Percentiles rank a stretch among this genome's conserved stretches.
These are phyloP conservation scores for Tinea semifulvella DNA, from an alignment of 2,888 invertebrate genomes.

Conservation along the genomic window DNA sequence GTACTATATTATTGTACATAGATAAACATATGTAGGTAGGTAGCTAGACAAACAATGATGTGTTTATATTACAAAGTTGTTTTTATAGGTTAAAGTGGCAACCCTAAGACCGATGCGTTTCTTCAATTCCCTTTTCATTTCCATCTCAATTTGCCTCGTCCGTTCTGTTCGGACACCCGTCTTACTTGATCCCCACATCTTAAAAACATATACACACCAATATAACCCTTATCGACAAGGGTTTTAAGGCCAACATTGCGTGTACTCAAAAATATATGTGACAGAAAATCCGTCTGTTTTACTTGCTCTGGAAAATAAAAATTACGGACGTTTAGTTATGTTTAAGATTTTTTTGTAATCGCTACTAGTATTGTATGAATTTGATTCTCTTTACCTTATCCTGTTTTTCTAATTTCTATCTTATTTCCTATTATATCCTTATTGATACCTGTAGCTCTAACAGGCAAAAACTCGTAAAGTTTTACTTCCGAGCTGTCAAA, in stretches of 20 bases:
- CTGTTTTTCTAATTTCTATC: not conserved
- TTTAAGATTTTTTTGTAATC: conserved; percentile 8
- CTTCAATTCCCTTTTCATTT: conserved; percentile 16
- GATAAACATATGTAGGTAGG: no score
- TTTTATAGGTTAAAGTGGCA: no score
- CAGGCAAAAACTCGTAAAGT: no score
- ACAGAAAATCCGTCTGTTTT: conserved; percentile 13
- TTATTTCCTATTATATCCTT: not conserved
- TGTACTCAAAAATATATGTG: not conserved
- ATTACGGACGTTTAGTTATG: conserved; percentile 12
- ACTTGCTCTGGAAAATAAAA: conserved; percentile 2
- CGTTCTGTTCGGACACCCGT: conserved; percentile 14
- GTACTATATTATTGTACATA: no score
- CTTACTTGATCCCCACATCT: conserved; percentile 12
- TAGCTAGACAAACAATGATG: no score
- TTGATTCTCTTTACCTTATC: no score
- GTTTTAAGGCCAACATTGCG: not conserved
- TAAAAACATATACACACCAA: not conserved
- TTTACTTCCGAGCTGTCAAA: no score
- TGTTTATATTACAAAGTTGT: no score
- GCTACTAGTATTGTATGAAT: not conserved
- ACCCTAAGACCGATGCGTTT: conserved; percentile 14
- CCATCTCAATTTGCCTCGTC: conserved; percentile 18
- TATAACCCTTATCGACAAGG: not conserved
- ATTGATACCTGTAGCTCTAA: not conserved